These are phyloP conservation scores for Plestiodon gilberti DNA, from an alignment of 2,113 vertebrate species.

Conservation along the genomic window DNA sequence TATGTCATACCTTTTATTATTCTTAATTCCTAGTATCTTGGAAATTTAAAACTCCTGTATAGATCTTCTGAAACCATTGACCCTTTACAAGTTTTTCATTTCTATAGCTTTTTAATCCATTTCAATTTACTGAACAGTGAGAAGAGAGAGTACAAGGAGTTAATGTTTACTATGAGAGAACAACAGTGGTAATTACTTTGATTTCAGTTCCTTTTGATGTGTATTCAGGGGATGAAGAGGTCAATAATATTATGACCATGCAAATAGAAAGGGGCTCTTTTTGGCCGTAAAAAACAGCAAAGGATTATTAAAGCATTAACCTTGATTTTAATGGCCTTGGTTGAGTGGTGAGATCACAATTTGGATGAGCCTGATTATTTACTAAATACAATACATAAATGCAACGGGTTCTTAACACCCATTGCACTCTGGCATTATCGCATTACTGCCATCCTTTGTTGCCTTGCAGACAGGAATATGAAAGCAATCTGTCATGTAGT, in stretches of 20 bases:
- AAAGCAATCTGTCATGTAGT: constrained; percentile 97
- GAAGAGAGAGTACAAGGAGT: constrained; percentile 65
- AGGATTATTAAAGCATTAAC: constrained; percentile 92
- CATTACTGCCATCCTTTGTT: constrained; percentile 99
- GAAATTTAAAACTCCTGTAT: constrained; percentile 45
- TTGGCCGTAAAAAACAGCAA: constrained; percentile 81
- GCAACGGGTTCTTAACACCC: constrained; percentile 90
- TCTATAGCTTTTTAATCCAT: constrained; percentile 63
- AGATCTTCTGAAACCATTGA: constrained; percentile 60
- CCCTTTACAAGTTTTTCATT: constrained; percentile 63
- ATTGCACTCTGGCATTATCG: constrained; percentile 96
- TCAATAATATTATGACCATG: constrained; percentile 88
- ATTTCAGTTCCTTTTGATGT: constrained; percentile 84
- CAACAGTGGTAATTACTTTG: constrained; percentile 83
- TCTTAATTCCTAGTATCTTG: constrained; percentile 51
- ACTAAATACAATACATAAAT: constrained; percentile 94
- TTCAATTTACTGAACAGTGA: constrained; percentile 72
- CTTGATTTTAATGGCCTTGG: constrained; percentile 90
- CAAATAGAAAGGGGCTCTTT: constrained; percentile 85
- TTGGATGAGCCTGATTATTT: constrained; percentile 93
- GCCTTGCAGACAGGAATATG: constrained; percentile 91
- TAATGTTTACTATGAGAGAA: constrained; percentile 81
- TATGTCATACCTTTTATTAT: constrained; percentile 30
- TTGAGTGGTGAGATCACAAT: constrained; percentile 91
- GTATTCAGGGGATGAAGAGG: constrained; percentile 83